phyloP scores from a whole-genome alignment of 2,113 vertebrate genomes.

The Saccopteryx leptura region DNA sequence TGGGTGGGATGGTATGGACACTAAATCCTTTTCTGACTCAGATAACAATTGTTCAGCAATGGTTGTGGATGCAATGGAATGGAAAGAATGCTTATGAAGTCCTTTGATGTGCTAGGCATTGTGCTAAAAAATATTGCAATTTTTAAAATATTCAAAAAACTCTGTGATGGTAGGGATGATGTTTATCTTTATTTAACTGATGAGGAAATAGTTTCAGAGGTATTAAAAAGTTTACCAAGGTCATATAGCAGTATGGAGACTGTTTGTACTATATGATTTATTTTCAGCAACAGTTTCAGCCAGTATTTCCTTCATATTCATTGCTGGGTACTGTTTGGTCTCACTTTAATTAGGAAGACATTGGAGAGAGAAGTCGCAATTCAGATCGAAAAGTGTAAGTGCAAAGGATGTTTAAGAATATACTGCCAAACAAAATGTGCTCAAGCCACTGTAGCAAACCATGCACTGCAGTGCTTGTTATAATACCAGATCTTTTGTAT shows the following conservation, averaged over 20 bases:
- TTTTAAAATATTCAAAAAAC: not conserved
- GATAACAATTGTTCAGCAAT: not conserved
- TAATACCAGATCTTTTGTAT: not conserved
- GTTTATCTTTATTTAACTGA: conserved; percentile 33
- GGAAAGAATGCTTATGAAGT: not conserved
- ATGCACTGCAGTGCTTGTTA: not conserved
- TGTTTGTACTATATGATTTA: not conserved
- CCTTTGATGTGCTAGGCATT: not conserved
- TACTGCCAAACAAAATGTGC: not conserved
- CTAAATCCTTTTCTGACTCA: not conserved
- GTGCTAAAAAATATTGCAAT: not conserved
- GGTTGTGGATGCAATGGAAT: not conserved
- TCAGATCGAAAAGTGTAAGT: not conserved
- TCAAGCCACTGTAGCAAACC: not conserved
- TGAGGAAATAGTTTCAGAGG: not conserved
- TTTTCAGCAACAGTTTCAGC: not conserved
- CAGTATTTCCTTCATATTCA: not conserved
- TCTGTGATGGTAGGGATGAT: not conserved
- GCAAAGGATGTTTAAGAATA: conserved; percentile 22
- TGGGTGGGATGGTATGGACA: not conserved
- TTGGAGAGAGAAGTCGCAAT: not conserved
- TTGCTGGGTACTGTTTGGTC: not conserved
- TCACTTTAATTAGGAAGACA: conserved; percentile 31
- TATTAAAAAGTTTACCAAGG: not conserved
- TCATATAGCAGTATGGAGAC: not conserved